Conservation (phyloP, 2,113 vertebrate species). For the Pachypanchax playfairii region DNA sequence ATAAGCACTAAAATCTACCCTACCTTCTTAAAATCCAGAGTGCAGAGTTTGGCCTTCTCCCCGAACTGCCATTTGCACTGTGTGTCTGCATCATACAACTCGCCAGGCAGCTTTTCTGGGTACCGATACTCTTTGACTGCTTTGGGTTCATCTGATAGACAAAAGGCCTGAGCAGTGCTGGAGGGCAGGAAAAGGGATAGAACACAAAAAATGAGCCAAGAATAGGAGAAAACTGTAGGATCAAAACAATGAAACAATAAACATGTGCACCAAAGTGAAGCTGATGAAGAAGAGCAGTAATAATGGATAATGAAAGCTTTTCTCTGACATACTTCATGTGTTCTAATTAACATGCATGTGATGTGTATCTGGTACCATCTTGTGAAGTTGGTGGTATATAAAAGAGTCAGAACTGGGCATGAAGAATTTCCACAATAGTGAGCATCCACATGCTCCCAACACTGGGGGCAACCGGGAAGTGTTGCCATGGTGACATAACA, state of each 20-base stretch:
- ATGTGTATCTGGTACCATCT: not conserved
- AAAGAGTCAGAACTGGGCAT: constrained; percentile 21
- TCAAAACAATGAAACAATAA: not conserved
- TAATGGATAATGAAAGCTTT: not conserved
- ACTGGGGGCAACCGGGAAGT: constrained; percentile 30
- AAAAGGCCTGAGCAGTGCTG: constrained; percentile 87
- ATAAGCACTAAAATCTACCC: constrained; percentile 27
- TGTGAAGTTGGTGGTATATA: constrained; percentile 15
- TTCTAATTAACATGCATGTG: not conserved
- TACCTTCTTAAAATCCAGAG: constrained; percentile 90
- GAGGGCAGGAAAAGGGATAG: constrained; percentile 19
- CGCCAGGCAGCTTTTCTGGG: constrained; percentile 87
- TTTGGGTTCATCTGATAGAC: constrained; percentile 86
- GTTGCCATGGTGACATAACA: constrained; percentile 71
- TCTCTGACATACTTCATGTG: not conserved
- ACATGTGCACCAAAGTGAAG: no score
- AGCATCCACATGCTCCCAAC: constrained; percentile 27
- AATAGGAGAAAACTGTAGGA: not conserved
- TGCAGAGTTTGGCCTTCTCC: constrained; percentile 90
- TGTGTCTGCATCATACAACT: constrained; percentile 88
- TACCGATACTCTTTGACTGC: constrained; percentile 85
- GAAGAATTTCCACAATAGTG: constrained; percentile 20
- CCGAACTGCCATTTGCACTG: constrained; percentile 96
- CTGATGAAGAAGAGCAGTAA: constrained; percentile 1
- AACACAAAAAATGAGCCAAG: not conserved